Evolutionary conservation across 2,113 vertebrate genomes (phyloP).

Genomic region (Numida meleagris): DNA sequence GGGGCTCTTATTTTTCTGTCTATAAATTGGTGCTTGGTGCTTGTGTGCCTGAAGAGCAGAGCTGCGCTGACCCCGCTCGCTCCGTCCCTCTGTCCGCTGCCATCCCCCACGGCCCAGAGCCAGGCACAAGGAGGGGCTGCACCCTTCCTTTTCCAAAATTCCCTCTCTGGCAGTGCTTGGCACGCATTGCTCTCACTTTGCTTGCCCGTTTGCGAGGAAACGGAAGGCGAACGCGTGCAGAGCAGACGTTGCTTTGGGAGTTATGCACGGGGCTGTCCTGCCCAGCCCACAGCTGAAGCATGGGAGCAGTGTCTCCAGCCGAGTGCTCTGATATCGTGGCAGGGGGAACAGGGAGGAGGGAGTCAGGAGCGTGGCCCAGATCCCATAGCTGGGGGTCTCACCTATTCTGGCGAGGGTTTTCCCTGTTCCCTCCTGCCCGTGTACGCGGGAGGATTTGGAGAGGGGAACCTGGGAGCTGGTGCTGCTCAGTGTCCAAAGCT

Average conservation of each 20-base stretch:
- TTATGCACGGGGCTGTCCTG: background rate
- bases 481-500: background rate
- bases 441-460: rapidly evolving
- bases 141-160: background rate
- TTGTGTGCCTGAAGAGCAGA: background rate
- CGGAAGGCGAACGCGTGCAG: background rate
- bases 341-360: background rate
- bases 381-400: background rate
- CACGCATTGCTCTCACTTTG: background rate
- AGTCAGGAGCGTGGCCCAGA: background rate
- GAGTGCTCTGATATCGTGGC: slow-evolving; percentile 57
- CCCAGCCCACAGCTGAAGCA: background rate
- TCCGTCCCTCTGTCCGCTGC: background rate
- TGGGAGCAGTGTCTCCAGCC: background rate
- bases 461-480: background rate
- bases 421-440: background rate
- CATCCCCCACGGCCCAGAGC: background rate
- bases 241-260: slow-evolving; percentile 36
- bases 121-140: background rate
- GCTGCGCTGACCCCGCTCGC: background rate
- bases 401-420: background rate
- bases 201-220: background rate
- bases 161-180: background rate
- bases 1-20: background rate
- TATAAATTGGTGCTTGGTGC: background rate